Evolutionary conservation across 2,797 vertebrate species (phyloP).

Genomic region (Botia kubotai): DNA sequence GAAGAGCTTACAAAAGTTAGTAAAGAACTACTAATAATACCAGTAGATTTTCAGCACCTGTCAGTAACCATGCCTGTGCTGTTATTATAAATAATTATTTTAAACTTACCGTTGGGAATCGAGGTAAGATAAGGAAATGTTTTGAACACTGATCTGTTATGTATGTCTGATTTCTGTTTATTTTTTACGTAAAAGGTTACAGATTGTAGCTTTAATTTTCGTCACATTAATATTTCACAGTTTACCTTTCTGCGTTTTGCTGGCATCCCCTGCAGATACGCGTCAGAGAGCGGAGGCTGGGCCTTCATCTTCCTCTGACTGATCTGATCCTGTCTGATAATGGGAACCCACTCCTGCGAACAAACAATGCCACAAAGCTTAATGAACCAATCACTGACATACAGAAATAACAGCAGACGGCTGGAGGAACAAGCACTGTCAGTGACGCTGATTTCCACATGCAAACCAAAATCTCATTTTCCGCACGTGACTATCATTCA

Average conservation of each 20-base stretch:
- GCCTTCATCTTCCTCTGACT: conserved; percentile 91
- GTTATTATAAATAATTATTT: too few species aligned
- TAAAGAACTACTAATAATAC: not conserved
- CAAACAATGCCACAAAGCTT: not conserved
- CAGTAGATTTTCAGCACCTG: not conserved
- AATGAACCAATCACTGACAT: too few species aligned
- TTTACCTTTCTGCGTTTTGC: conserved; percentile 92
- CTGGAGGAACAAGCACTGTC: not conserved
- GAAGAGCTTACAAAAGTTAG: not conserved
- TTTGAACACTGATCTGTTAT: too few species aligned
- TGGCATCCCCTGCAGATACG: conserved; percentile 92
- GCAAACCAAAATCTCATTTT: not conserved
- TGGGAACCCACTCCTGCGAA: conserved; percentile 90
- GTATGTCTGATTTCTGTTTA: too few species aligned
- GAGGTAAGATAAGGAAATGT: too few species aligned
- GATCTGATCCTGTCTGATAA: conserved; percentile 90
- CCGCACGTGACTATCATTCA: not conserved
- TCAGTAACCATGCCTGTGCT: not conserved
- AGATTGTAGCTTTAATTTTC: too few species aligned
- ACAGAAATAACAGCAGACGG: too few species aligned
- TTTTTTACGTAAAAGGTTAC: too few species aligned
- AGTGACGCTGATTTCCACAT: not conserved
- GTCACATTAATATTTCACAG: not conserved
- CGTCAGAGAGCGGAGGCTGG: conserved; percentile 90
- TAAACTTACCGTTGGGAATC: too few species aligned